phyloP scores from a whole-genome alignment of 2,113 vertebrate genomes.

The Tamias sibiricus region DNA sequence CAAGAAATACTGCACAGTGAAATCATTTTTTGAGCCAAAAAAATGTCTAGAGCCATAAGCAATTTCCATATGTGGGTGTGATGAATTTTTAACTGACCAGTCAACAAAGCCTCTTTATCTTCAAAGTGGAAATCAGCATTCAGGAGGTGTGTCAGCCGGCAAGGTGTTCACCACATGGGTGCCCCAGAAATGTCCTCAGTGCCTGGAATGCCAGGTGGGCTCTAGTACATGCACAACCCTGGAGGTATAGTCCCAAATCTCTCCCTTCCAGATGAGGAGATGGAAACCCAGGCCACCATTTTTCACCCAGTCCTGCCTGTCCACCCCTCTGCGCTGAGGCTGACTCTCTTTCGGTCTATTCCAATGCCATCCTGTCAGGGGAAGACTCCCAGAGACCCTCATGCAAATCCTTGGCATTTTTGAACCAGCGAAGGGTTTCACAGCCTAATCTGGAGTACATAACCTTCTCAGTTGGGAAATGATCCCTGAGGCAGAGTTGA shows the following conservation, averaged over 20 bases:
- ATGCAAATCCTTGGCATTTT: neutral
- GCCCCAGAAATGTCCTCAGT: neutral
- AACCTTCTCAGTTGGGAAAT: neutral
- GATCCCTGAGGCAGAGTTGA: neutral
- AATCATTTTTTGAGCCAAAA: slow-evolving; percentile 56
- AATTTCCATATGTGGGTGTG: slow-evolving; percentile 51
- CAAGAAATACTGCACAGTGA: neutral
- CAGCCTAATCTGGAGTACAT: neutral
- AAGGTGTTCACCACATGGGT: slow-evolving; percentile 75
- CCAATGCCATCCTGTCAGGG: neutral
- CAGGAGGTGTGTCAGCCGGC: slow-evolving; percentile 46
- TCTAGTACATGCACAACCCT: neutral
- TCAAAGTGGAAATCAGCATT: slow-evolving; percentile 69
- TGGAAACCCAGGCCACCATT: neutral
- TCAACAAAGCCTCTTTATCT: slow-evolving; percentile 68
- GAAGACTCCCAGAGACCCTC: neutral
- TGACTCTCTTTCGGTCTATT: neutral
- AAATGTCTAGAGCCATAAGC: slow-evolving; percentile 49
- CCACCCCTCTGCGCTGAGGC: neutral
- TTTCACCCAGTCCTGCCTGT: neutral
- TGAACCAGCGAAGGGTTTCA: neutral
- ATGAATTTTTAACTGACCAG: slow-evolving; percentile 69
- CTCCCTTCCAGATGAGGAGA: neutral
- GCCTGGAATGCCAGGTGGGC: neutral
- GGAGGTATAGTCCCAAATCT: neutral